A percentile compares a stretch with the other conserved stretches of the same genome.
Conservation (phyloP, 1,140 invertebrate species). For the Yoshiicerus persimilis region DNA sequence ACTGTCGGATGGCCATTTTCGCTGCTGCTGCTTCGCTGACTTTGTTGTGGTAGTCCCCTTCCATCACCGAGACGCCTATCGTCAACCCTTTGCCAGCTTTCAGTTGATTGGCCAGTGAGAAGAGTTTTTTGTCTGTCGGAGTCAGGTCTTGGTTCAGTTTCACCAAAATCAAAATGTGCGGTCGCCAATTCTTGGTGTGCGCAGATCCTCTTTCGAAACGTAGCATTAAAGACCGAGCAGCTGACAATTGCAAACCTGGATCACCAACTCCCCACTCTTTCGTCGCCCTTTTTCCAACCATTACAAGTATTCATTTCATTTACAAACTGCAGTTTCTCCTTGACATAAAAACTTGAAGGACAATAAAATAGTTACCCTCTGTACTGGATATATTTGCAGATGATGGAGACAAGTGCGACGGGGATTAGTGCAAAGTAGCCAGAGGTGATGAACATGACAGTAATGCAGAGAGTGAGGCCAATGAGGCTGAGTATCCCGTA, state of each 20-base stretch:
- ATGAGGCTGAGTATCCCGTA: slow-evolving; percentile 94
- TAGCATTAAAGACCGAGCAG: slow-evolving; percentile 90
- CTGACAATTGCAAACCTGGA: slow-evolving; percentile 91
- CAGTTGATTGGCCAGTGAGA: slow-evolving; percentile 94
- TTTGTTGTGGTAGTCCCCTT: slow-evolving; percentile 74
- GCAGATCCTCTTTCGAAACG: slow-evolving; percentile 92
- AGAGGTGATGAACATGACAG: slow-evolving; percentile 99
- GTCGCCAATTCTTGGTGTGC: slow-evolving; percentile 99
- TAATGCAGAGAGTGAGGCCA: slow-evolving; percentile 88
- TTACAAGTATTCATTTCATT: no score
- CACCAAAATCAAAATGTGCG: slow-evolving; percentile 83
- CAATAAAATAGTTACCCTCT: slow-evolving; percentile 89
- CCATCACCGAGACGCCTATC: slow-evolving; percentile 86
- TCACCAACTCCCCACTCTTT: slow-evolving; percentile 99
- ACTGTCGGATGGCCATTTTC: slow-evolving; percentile 73
- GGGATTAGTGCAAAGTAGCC: slow-evolving; percentile 96
- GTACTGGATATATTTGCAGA: slow-evolving; percentile 99
- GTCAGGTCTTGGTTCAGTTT: slow-evolving; percentile 70
- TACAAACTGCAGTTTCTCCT: no score
- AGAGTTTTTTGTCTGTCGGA: slow-evolving; percentile 84
- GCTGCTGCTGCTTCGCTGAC: slow-evolving; percentile 78
- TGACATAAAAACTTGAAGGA: no score
- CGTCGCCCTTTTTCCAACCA: no score
- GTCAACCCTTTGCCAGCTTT: slow-evolving; percentile 98
- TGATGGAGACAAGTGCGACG: slow-evolving; percentile 90